Evolutionary conservation across 2,797 vertebrate species (phyloP).

Genomic region (Xenopus petersii): DNA sequence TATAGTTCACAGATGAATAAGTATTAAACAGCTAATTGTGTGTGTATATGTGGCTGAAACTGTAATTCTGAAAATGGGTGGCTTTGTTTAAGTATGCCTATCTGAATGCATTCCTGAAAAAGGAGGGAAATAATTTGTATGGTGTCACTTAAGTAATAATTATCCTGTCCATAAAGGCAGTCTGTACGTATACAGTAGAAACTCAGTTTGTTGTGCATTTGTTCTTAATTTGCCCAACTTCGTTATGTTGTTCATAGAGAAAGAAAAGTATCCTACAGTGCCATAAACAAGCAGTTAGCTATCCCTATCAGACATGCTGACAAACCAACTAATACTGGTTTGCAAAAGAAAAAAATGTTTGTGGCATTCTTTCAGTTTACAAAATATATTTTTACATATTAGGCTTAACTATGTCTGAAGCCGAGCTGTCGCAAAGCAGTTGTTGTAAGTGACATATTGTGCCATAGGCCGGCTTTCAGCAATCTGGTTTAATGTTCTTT

Average conservation of each 20-base stretch:
- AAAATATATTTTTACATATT: too few relatives aligned
- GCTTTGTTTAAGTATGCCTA: neutral
- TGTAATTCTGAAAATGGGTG: neutral
- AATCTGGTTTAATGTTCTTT: too few relatives aligned
- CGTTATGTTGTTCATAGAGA: too few relatives aligned
- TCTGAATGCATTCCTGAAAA: neutral
- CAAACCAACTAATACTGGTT: too few relatives aligned
- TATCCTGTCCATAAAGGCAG: neutral
- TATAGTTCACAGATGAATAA: neutral
- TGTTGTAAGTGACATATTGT: too few relatives aligned
- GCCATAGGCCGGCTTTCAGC: too few relatives aligned
- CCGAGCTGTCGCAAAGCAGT: too few relatives aligned
- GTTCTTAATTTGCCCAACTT: too few relatives aligned
- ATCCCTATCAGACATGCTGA: neutral
- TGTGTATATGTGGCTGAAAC: conserved; percentile 1
- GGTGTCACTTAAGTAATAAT: neutral
- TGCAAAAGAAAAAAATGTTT: neutral
- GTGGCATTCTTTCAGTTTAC: too few relatives aligned
- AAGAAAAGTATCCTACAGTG: neutral
- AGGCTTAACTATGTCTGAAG: too few relatives aligned
- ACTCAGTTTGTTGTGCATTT: neutral
- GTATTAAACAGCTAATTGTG: neutral
- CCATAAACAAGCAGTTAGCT: neutral
- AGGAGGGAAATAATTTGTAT: neutral
- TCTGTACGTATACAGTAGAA: neutral